phyloP scores from a whole-genome alignment of 2,113 vertebrate species.

The Neolamprologus cancellatus region DNA sequence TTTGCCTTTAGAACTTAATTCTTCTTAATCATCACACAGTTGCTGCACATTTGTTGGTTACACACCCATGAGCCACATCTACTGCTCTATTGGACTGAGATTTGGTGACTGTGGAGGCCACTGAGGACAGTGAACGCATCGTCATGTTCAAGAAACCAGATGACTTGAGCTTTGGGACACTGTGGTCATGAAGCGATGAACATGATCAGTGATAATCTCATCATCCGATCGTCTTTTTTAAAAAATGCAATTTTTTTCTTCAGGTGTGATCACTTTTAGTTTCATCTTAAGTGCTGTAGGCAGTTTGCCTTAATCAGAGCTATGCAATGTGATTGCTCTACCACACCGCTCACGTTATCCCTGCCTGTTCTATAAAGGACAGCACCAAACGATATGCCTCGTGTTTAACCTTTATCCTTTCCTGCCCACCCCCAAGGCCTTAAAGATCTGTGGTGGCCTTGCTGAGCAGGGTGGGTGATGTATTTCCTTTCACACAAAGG shows the following conservation, averaged over 20 bases:
- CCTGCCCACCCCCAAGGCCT: neutral
- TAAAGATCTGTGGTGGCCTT: neutral
- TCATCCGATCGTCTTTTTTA: accelerated
- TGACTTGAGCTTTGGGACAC: neutral
- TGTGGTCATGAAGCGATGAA: neutral
- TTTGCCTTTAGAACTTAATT: neutral
- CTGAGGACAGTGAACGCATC: neutral
- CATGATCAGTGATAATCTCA: neutral
- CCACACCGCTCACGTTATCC: neutral
- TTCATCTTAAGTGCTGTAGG: neutral
- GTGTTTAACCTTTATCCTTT: neutral
- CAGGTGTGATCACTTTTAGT: neutral
- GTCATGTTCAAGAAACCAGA: accelerated
- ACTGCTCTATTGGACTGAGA: neutral
- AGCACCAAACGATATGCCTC: neutral
- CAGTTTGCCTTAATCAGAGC: neutral
- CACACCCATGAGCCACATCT: neutral
- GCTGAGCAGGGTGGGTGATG: neutral
- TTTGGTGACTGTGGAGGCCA: neutral
- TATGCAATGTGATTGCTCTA: neutral
- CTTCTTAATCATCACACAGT: accelerated
- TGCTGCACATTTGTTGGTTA: neutral
- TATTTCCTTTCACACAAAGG: neutral
- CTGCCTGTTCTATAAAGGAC: neutral
- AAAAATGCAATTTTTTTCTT: neutral